These are phyloP conservation scores for Heliconius hermathena DNA, from an alignment of 1,140 invertebrate genomes.

Conservation along the genomic window DNA sequence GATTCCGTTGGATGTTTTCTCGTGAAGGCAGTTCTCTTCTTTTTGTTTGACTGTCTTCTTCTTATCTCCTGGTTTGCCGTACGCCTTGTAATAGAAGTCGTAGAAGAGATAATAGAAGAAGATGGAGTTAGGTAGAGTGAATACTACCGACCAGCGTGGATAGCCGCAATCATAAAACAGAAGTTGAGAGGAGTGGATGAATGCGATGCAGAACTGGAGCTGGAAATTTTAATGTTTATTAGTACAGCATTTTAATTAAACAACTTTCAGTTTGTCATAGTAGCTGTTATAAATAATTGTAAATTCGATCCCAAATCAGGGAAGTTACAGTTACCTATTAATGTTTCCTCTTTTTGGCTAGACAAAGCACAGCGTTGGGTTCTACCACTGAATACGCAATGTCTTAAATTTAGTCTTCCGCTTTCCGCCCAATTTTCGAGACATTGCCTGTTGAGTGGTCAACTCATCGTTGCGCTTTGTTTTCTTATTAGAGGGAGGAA, in stretches of 20 bases:
- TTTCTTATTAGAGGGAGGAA: no score
- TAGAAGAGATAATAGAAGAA: constrained; percentile 92
- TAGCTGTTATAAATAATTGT: no score
- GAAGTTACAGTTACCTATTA: no score
- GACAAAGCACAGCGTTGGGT: no score
- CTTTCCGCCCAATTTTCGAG: no score
- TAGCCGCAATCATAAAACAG: constrained; percentile 93
- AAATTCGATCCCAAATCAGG: no score
- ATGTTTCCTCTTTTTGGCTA: no score
- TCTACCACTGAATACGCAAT: no score
- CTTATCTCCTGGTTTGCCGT: constrained; percentile 73
- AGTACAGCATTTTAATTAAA: background rate
- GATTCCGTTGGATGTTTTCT: constrained; percentile 20
- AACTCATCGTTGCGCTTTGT: background rate
- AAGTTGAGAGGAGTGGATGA: constrained; percentile 90
- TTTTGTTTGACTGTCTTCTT: constrained; percentile 41
- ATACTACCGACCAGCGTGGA: constrained; percentile 87
- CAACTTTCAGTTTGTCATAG: no score
- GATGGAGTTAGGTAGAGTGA: constrained; percentile 89
- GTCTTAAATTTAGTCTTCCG: no score
- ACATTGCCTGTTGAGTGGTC: background rate
- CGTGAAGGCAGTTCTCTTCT: constrained; percentile 1
- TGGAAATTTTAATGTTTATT: constrained; percentile 70
- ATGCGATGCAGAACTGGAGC: constrained; percentile 90
- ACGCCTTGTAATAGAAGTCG: constrained; percentile 90